phyloP scores from a whole-genome alignment of 2,797 vertebrate species.

The Craterocephalus amniculus region DNA sequence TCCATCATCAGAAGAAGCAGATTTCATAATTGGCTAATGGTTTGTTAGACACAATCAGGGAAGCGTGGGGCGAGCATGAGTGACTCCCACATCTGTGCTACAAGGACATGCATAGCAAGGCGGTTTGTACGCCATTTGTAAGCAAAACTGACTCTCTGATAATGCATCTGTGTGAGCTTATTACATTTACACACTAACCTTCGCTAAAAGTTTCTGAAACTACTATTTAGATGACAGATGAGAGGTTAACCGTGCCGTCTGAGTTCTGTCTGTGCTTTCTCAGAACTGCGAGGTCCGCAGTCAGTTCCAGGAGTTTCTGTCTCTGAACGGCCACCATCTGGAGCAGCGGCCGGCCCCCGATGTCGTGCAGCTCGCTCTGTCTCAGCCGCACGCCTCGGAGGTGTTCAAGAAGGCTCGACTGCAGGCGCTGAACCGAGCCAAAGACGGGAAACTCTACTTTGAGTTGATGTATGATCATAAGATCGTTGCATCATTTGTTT shows the following conservation, averaged over 20 bases:
- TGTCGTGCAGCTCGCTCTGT: conserved; percentile 93
- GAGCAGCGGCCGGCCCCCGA: conserved; percentile 92
- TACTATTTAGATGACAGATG: neutral
- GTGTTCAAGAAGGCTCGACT: conserved; percentile 91
- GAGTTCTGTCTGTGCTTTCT: neutral
- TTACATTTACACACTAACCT: no score
- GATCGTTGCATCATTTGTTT: no score
- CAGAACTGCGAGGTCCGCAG: conserved; percentile 89
- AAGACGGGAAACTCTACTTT: conserved; percentile 87
- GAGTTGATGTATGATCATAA: conserved; percentile 90
- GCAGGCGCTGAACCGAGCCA: conserved; percentile 81
- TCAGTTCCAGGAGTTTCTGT: conserved; percentile 97
- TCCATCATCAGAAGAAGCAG: conserved; percentile 8
- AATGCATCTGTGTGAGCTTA: neutral
- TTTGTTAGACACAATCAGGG: neutral
- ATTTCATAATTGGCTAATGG: conserved; percentile 20
- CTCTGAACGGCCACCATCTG: conserved; percentile 93
- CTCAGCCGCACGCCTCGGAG: conserved; percentile 88
- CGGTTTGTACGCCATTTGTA: neutral
- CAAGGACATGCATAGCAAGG: conserved; percentile 5
- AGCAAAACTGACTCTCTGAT: neutral
- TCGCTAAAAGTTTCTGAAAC: no score
- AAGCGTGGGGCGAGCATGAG: neutral
- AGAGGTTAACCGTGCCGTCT: neutral
- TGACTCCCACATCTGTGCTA: conserved; percentile 8